Base-by-base conservation (phyloP, 2,888 invertebrate genomes). In the Andrena haemorrhoa region DNA sequence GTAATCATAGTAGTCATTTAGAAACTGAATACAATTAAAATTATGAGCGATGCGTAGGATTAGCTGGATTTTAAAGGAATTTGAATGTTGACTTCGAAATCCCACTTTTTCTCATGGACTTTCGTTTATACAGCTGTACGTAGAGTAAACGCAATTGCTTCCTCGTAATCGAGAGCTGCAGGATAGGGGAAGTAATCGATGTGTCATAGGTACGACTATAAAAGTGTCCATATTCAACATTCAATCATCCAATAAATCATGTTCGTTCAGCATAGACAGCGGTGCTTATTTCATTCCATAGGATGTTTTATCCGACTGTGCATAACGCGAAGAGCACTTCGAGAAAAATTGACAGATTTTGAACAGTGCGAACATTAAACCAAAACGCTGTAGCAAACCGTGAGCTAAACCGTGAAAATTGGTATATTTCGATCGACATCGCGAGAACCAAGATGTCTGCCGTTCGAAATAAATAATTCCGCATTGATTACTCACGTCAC, bases 211-310 rank as follows among this genome's bases (percentile, higher is more conserved):
- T 33, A 33, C 7, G 26, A 10, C 10, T 72, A 31, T 71, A 51
- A 51, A 64, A 3, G 49, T 31, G 31, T 8, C 47, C 63, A n/a
- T 33, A 41, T 33, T 51, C 33, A 49, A n/a, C 33, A n/a, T 64
- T 33, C 63, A 33, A 31, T 49, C n/a, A 33, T 63, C 63, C 33
- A 51, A 72, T 72, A 51, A 64, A 35, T 64, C 64, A 63, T 26
- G 20, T 60, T 41, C 20, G 26, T 6, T 64, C 51, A 12, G 16
- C 51, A 35, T 10, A 51, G 51, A 12, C 33, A 12, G 31, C 41
- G 3, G 1, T 23, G 8, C 23, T 56, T 23, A 33, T 31, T 63
- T 63, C 26, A 7, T 49, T 63, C 49, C 10, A 41, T 63, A 23
- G 20, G 2, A 16, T 58, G 4, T 56, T 56, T 10, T 26, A 56